phyloP scores from a whole-genome alignment of 2,888 invertebrate genomes.

The Liodrosophila aerea region DNA sequence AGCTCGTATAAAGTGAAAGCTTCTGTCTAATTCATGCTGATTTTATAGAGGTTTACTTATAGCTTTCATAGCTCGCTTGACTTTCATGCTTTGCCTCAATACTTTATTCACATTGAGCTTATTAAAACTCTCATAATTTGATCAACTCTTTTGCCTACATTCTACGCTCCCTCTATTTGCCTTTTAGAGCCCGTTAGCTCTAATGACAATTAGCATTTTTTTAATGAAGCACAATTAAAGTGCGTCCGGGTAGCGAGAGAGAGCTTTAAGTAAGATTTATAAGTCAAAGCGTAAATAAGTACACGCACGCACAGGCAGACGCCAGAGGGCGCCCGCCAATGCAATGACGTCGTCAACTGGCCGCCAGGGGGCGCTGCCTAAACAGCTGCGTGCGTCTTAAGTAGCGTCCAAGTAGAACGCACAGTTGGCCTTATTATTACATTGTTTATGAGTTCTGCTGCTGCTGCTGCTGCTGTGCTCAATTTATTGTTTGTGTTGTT shows the following conservation, averaged over 20 bases:
- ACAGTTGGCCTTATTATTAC: conserved; percentile 70
- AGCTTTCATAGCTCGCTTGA: too few relatives aligned
- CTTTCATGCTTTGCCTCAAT: too few relatives aligned
- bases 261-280: conserved; percentile 73
- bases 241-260: conserved; percentile 4
- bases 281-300: conserved; percentile 27
- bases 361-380: conserved; percentile 40
- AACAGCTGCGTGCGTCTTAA: conserved; percentile 41
- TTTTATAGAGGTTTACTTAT: too few relatives aligned
- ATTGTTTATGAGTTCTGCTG: conserved; percentile 68
- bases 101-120: too few relatives aligned
- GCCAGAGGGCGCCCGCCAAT: too few relatives aligned
- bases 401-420: conserved; percentile 33
- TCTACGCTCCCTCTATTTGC: not conserved
- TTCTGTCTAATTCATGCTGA: too few relatives aligned
- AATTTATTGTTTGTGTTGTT: conserved; percentile 63
- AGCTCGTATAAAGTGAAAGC: too few relatives aligned
- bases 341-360: not conserved
- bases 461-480: conserved; percentile 42
- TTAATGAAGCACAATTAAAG: conserved; percentile 69
- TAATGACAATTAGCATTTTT: conserved; percentile 74
- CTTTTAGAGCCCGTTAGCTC: conserved; percentile 14
- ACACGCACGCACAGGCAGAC: conserved; percentile 19
- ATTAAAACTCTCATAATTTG: too few relatives aligned
- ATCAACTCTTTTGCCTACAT: too few relatives aligned